A percentile compares a stretch with the other conserved stretches of the same genome.
These are phyloP conservation scores for Heterodera carotae DNA, from an alignment of 1,140 invertebrate genomes.

Conservation along the genomic window DNA sequence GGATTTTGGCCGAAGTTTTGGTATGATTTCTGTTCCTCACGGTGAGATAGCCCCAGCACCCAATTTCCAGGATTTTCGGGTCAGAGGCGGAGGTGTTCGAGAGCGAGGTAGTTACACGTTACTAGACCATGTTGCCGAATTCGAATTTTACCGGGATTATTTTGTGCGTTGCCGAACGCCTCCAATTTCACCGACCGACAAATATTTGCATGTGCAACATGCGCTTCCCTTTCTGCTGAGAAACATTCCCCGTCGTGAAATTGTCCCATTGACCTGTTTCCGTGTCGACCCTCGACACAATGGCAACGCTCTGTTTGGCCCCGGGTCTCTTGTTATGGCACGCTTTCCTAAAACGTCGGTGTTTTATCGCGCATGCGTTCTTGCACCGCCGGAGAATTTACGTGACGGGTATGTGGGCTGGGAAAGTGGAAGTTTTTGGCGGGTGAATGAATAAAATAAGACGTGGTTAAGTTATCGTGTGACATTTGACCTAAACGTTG, in stretches of 20 bases:
- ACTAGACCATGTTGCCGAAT: not conserved
- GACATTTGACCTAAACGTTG: not conserved
- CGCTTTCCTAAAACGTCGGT: slow-evolving; percentile 5
- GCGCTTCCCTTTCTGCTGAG: not conserved
- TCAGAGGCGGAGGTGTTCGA: not conserved
- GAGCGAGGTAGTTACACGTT: not conserved
- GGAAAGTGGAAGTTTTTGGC: too few species aligned
- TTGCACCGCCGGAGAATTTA: not conserved
- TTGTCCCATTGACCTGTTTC: not conserved
- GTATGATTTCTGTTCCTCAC: too few species aligned
- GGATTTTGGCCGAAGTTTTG: slow-evolving; percentile 9
- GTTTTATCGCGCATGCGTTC: slow-evolving; percentile 4
- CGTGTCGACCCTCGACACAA: slow-evolving; percentile 3
- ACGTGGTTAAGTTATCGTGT: not conserved
- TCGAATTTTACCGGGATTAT: not conserved
- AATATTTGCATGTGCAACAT: not conserved
- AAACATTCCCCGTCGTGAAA: not conserved
- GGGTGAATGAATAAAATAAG: too few species aligned
- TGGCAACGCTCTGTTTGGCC: not conserved
- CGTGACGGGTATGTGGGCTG: not conserved
- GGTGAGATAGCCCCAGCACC: too few species aligned
- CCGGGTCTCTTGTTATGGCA: slow-evolving; percentile 2
- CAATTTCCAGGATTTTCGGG: not conserved
- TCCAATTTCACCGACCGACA: not conserved
- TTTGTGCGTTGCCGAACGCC: not conserved